phyloP scores from a whole-genome alignment of 1,140 invertebrate species.

The Zaprionus ornatus region DNA sequence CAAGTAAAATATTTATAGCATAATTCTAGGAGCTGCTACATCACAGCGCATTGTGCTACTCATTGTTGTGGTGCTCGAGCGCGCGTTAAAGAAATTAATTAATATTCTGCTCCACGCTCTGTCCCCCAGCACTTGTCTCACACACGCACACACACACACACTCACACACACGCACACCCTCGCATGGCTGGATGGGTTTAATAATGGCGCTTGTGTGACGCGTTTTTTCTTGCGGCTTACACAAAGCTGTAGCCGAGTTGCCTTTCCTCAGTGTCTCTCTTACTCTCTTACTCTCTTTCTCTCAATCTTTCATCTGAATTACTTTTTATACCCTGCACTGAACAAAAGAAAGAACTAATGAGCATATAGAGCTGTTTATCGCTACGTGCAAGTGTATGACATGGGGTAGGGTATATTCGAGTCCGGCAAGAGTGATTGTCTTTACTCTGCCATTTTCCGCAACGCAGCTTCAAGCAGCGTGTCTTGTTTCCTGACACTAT shows the following conservation, averaged over 20 bases:
- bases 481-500: slow-evolving; percentile 54
- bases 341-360: neutral
- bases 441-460: slow-evolving; percentile 43
- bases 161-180: slow-evolving; percentile 8
- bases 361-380: neutral
- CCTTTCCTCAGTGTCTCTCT: slow-evolving; percentile 10
- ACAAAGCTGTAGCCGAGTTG: slow-evolving; percentile 46
- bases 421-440: neutral
- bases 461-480: slow-evolving; percentile 48
- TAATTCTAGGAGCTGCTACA: slow-evolving; percentile 75
- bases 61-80: slow-evolving; percentile 67
- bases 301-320: slow-evolving; percentile 15
- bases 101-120: slow-evolving; percentile 64
- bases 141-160: slow-evolving; percentile 7
- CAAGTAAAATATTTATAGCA: slow-evolving; percentile 82
- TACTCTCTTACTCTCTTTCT: neutral
- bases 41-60: slow-evolving; percentile 70
- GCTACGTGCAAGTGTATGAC: neutral
- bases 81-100: slow-evolving; percentile 80
- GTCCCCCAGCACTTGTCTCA: slow-evolving; percentile 30
- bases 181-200: slow-evolving; percentile 49
- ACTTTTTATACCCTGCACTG: slow-evolving; percentile 2
- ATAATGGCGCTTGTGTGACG: slow-evolving; percentile 73
- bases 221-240: slow-evolving; percentile 68
- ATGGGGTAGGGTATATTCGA: neutral